Conservation (phyloP, 1,140 invertebrate genomes). For the Eueides isabella region DNA sequence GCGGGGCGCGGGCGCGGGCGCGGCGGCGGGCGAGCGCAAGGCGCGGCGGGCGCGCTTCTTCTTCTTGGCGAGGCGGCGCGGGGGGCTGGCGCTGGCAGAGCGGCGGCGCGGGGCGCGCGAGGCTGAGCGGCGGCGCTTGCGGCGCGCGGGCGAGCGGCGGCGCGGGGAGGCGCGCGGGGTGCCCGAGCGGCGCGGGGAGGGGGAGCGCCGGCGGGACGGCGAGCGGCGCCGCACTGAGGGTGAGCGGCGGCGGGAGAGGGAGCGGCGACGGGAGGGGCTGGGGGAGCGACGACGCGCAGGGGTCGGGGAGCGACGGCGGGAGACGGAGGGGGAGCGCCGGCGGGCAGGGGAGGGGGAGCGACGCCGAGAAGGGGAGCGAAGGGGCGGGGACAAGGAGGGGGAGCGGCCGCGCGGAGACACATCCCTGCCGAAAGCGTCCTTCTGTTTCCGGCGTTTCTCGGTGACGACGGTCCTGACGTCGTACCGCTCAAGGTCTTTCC, state of each 20-base stretch:
- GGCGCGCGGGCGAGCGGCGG: constrained; percentile 49
- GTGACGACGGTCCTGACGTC: constrained; percentile 90
- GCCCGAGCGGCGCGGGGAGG: constrained; percentile 43
- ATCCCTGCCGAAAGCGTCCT: constrained; percentile 92
- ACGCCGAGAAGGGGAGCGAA: constrained; percentile 65
- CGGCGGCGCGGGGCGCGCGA: constrained; percentile 58
- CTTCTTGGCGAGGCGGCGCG: constrained; percentile 58
- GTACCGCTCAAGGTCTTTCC: constrained; percentile 91
- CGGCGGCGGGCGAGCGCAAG: constrained; percentile 55
- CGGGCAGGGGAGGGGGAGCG: constrained; percentile 45
- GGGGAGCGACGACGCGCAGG: constrained; percentile 61
- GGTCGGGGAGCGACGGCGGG: constrained; percentile 41
- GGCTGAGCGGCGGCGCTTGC: constrained; percentile 58
- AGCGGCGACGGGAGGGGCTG: constrained; percentile 30
- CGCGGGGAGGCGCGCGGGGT: constrained; percentile 50
- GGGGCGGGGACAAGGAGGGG: constrained; percentile 48
- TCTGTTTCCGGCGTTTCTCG: constrained; percentile 86
- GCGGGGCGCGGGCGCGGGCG: constrained; percentile 59
- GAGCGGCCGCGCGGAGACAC: constrained; percentile 70
- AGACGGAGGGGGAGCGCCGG: constrained; percentile 22
- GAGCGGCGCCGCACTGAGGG: constrained; percentile 56
- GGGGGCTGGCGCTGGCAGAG: constrained; percentile 37
- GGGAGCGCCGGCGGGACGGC: constrained; percentile 37
- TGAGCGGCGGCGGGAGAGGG: constrained; percentile 61
- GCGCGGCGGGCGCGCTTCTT: constrained; percentile 69